Evolutionary conservation across 2,888 invertebrate species (phyloP).

Genomic region (Lumbricus terrestris): DNA sequence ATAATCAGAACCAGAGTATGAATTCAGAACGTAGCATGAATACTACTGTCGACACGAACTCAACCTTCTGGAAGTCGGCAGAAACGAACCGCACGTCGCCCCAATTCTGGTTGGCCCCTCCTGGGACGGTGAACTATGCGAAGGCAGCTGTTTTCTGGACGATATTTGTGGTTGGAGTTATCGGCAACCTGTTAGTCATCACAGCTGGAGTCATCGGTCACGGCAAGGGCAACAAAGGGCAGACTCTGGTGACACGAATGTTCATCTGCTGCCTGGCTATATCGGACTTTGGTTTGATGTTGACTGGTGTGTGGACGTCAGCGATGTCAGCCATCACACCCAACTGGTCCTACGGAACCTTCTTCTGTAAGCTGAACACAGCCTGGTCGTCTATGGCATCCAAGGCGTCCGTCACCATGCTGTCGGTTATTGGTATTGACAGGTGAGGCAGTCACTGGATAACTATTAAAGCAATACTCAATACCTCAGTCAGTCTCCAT

Average conservation of each 20-base stretch:
- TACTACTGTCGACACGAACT: neutral
- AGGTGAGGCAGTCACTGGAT: slow-evolving; percentile 17
- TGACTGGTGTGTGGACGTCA: neutral
- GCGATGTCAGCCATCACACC: neutral
- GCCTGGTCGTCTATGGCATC: neutral
- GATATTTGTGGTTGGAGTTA: slow-evolving; percentile 9
- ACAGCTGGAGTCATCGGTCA: neutral
- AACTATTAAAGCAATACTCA: no score
- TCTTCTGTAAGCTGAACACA: slow-evolving; percentile 10
- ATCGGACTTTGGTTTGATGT: neutral
- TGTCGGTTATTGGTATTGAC: neutral
- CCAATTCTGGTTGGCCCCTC: neutral
- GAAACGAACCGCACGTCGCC: neutral
- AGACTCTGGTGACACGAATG: neutral
- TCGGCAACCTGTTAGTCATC: neutral
- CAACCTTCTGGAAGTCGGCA: neutral
- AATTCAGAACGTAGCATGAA: neutral
- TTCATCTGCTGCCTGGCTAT: slow-evolving; percentile 19
- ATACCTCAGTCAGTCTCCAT: no score
- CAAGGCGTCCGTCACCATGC: neutral
- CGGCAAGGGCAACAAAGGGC: no score
- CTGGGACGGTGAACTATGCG: neutral
- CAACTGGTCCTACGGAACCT: neutral
- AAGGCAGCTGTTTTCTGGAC: neutral
- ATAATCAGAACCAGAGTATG: neutral